Base-by-base conservation (phyloP, 2,888 invertebrate genomes). In the Heteropelma amictum region DNA sequence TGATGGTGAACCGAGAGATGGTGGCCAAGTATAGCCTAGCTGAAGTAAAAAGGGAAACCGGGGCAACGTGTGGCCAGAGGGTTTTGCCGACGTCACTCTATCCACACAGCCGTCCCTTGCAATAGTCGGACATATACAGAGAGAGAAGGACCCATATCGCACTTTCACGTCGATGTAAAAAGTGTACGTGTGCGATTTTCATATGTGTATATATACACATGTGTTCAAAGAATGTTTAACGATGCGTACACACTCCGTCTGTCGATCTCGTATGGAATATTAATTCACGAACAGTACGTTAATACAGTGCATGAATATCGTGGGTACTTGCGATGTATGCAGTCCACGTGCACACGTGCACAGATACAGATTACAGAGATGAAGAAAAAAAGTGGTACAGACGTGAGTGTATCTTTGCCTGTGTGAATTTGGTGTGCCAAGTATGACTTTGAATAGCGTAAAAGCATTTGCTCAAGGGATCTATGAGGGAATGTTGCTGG, bases 21-120 rank as follows among this genome's bases (percentile, higher is more conserved):
- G 64, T 71, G 49, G 56, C 30, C 40, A 42, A 58, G 49, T 38
- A 26, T 33, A 47, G 56, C 7, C 12, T 7, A 14, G 30, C 40
- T 51, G 42, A 49, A 38, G 54, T 17, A 12, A 21, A 65, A 64
- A 65, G 64, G 74, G 67, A 60, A 71, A 61, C 54, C 60, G 60
- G 74, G 75, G 21, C 71, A 67, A 61, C 26, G 54, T 49, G 47
- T 71, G 71, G 71, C 71, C 67, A 64, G 71, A 71, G 71, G 60
- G 65, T 75, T 61, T 56, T 56, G 71, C 75, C 71, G 67, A 67
- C 75, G 75, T 75, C 75, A 75, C 69, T 67, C 75, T 61, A 40
- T 30, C 35, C 40, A 53, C 26, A 64, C 8, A 51, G 54, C 3
- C 12, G 8, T 19, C 1, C 2, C 2, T 64, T 47, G 70, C 65